Percentiles rank a stretch among this genome's conserved stretches.
phyloP scores from a whole-genome alignment of 2,113 vertebrate genomes.

The Terrapene triunguis region DNA sequence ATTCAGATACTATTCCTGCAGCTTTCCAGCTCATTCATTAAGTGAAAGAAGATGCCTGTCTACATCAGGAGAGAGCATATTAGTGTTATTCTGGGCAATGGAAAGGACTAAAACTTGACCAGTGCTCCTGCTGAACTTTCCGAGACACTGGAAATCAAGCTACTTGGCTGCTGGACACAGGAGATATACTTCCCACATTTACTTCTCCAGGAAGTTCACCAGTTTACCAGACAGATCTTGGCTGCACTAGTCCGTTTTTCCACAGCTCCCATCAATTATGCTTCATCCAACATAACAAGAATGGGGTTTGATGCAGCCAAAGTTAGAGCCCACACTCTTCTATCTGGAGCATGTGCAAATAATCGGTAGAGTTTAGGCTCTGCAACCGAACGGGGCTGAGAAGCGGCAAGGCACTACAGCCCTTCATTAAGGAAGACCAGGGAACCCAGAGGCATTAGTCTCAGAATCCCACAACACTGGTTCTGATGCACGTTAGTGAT shows the following conservation, averaged over 20 bases:
- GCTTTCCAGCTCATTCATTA: neutral
- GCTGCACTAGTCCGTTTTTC: neutral
- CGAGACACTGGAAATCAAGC: neutral
- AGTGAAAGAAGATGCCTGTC: neutral
- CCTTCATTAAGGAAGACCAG: neutral
- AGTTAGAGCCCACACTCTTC: neutral
- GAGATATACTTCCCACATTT: neutral
- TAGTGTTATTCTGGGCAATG: neutral
- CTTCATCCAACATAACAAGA: neutral
- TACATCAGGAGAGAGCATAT: neutral
- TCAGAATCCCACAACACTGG: neutral
- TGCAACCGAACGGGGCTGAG: neutral
- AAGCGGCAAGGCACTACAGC: neutral
- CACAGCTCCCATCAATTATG: neutral
- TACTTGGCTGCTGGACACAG: neutral
- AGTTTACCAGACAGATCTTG: neutral
- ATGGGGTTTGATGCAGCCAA: neutral
- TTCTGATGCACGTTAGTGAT: neutral
- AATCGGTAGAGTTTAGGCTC: neutral
- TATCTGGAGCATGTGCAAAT: accelerated
- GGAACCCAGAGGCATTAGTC: neutral
- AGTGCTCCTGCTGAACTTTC: neutral
- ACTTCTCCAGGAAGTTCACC: neutral
- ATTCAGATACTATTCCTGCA: neutral
- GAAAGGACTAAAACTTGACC: neutral